Percentiles rank a stretch among this genome's conserved stretches.
Conservation (phyloP, 2,113 vertebrate species). For the Nycticebus coucang region DNA sequence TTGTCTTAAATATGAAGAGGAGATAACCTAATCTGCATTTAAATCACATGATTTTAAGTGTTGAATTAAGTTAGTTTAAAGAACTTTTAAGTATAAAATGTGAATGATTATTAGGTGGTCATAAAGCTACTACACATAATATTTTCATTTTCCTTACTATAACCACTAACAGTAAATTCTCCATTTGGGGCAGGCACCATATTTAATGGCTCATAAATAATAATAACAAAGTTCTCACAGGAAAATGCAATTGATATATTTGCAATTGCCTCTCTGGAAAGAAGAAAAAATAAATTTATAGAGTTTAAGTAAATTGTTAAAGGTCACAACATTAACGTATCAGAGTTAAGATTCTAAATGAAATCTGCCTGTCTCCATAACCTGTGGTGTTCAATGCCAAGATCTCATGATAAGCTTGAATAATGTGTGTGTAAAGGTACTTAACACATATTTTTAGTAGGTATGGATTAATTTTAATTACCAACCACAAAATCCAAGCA, state of each 20-base stretch:
- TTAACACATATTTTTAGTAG: neutral
- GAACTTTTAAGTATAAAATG: neutral
- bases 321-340: neutral
- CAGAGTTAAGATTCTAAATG: neutral
- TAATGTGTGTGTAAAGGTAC: neutral
- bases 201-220: neutral
- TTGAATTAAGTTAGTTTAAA: neutral
- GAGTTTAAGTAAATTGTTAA: neutral
- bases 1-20: neutral
- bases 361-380: neutral
- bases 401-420: neutral
- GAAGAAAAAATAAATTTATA: neutral
- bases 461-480: neutral
- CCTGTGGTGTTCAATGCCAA: neutral
- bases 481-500: neutral
- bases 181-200: neutral
- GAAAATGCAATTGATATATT: neutral
- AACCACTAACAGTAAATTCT: neutral
- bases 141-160: neutral
- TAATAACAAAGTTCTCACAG: neutral
- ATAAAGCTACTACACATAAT: neutral
- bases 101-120: neutral
- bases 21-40: neutral
- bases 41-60: neutral
- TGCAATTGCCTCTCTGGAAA: neutral